These are phyloP conservation scores for Peribatodes rhomboidaria DNA, from an alignment of 2,888 invertebrate genomes.

Conservation along the genomic window DNA sequence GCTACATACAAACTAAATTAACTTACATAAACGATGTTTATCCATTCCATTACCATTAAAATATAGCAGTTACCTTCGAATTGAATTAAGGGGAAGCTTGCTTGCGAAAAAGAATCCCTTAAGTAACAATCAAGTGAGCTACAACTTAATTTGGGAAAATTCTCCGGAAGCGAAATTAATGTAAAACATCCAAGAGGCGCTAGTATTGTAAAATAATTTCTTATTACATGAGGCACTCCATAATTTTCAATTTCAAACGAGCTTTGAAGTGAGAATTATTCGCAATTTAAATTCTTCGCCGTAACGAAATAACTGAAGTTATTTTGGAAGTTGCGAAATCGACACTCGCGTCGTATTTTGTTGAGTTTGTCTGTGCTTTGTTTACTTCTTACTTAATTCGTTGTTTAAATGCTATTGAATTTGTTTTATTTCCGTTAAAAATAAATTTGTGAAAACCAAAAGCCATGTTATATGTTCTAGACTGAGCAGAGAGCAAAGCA, in stretches of 20 bases:
- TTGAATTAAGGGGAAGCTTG: constrained; percentile 13
- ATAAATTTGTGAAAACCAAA: no score
- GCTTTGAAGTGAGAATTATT: constrained; percentile 50
- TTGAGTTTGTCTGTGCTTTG: constrained; percentile 31
- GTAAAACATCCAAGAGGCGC: constrained; percentile 40
- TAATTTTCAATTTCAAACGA: constrained; percentile 47
- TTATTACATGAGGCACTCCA: constrained; percentile 43
- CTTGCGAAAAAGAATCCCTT: constrained; percentile 25
- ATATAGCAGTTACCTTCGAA: constrained; percentile 11
- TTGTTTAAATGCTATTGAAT: background rate
- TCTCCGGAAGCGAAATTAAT: constrained; percentile 35
- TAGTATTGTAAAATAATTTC: constrained; percentile 46
- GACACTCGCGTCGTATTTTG: constrained; percentile 36
- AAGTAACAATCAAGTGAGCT: constrained; percentile 31
- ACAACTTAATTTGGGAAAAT: constrained; percentile 35
- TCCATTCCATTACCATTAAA: constrained; percentile 11
- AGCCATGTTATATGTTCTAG: no score
- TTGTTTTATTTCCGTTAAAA: background rate
- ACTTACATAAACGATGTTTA: background rate
- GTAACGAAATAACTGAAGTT: constrained; percentile 44
- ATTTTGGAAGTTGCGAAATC: constrained; percentile 42
- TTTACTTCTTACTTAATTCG: constrained; percentile 19
- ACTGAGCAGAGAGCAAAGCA: no score
- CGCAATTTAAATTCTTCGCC: constrained; percentile 44
- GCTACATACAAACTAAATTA: background rate